Conservation (phyloP, 2,113 vertebrate genomes). For the Desmodus rotundus region DNA sequence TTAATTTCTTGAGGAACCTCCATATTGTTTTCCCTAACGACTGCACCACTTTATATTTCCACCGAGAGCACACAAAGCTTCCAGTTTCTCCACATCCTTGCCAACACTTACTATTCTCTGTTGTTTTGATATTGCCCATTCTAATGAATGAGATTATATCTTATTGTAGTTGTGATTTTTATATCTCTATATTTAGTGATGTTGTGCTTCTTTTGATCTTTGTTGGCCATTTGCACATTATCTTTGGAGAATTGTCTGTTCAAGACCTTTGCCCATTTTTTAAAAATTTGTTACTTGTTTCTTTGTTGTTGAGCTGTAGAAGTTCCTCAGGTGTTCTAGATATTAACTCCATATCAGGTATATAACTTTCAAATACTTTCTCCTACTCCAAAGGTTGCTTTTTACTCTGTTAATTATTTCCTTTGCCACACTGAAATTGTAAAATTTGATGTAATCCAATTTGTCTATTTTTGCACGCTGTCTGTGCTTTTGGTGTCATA, state of each 20-base stretch:
- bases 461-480: background rate
- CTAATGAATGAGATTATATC: background rate
- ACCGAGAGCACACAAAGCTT: background rate
- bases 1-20: background rate
- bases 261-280: background rate
- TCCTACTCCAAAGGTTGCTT: background rate
- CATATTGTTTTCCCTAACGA: background rate
- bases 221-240: too few species aligned
- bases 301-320: background rate
- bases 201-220: background rate
- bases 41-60: background rate
- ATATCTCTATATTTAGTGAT: background rate
- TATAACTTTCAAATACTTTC: background rate
- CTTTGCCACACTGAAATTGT: background rate
- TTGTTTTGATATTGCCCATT: background rate
- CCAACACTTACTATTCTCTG: background rate
- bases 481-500: background rate
- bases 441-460: background rate
- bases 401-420: background rate
- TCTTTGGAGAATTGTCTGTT: background rate
- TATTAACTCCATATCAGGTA: background rate
- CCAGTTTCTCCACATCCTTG: background rate
- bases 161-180: background rate
- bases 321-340: background rate
- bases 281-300: background rate